Evolutionary conservation across 2,888 invertebrate genomes (phyloP).

Genomic region (Pheosia gnoma): DNA sequence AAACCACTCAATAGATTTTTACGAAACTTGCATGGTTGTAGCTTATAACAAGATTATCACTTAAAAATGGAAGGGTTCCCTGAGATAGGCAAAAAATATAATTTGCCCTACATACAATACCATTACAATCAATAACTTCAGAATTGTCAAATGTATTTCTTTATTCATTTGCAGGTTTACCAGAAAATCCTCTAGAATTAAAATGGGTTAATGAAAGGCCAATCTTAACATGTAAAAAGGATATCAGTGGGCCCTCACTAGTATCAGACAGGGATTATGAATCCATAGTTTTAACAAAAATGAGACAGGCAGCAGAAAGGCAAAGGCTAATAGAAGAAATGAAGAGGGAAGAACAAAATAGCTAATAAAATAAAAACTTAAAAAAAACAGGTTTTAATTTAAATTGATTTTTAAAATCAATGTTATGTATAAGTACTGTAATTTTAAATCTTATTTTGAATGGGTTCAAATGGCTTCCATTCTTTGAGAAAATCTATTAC

Average conservation of each 20-base stretch:
- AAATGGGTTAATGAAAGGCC: constrained; percentile 86
- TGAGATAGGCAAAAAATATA: no score
- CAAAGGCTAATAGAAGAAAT: constrained; percentile 89
- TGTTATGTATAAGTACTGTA: neutral
- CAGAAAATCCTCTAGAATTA: constrained; percentile 88
- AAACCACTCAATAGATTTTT: no score
- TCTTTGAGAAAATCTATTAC: constrained; percentile 88
- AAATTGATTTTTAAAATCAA: constrained; percentile 8
- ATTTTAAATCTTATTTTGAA: constrained; percentile 47
- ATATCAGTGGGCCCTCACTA: constrained; percentile 61
- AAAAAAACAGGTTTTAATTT: neutral
- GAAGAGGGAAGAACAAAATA: constrained; percentile 81
- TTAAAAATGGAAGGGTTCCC: no score
- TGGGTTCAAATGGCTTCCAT: constrained; percentile 88
- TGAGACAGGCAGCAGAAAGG: constrained; percentile 94
- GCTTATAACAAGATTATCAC: no score
- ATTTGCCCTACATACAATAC: no score
- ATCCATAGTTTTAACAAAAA: constrained; percentile 89
- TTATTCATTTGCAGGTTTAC: constrained; percentile 79
- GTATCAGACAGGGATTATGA: constrained; percentile 90
- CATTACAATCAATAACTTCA: no score
- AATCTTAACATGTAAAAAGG: constrained; percentile 66
- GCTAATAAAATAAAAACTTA: constrained; percentile 6
- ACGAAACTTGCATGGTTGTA: no score
- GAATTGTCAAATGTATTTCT: neutral